These are phyloP conservation scores for Nymphicus hollandicus DNA, from an alignment of 2,113 vertebrate genomes.

Conservation along the genomic window DNA sequence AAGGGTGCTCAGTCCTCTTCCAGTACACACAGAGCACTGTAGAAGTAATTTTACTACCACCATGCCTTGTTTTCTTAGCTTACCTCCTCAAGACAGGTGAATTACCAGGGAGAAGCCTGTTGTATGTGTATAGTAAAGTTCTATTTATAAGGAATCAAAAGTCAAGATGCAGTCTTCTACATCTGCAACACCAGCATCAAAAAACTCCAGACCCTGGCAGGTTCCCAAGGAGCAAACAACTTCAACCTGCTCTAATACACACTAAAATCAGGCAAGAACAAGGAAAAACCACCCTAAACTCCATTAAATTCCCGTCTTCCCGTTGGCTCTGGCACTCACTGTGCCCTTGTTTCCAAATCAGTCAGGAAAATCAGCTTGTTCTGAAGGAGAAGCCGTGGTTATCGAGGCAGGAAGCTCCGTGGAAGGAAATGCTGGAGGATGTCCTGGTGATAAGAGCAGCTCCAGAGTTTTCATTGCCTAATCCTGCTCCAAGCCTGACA, in stretches of 20 bases:
- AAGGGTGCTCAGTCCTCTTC: not conserved
- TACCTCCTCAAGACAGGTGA: not conserved
- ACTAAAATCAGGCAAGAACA: not conserved
- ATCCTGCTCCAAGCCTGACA: not conserved
- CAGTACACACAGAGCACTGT: not conserved
- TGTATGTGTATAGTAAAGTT: accelerated
- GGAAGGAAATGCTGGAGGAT: slow-evolving; percentile 49
- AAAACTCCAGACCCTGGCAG: not conserved
- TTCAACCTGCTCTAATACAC: accelerated
- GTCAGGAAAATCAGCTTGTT: not conserved
- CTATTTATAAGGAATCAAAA: not conserved
- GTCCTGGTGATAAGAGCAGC: slow-evolving; percentile 38
- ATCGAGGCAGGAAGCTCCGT: slow-evolving; percentile 20
- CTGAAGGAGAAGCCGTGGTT: not conserved
- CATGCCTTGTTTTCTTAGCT: not conserved
- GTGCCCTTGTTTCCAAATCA: not conserved
- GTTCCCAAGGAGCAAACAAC: not conserved
- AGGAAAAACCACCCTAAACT: not conserved
- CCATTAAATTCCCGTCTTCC: not conserved
- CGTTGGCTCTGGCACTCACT: not conserved
- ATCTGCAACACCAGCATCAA: not conserved
- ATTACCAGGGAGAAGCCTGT: not conserved
- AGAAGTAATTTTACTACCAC: no score
- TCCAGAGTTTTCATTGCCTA: slow-evolving; percentile 7
- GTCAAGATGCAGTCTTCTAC: not conserved